These are phyloP conservation scores for Tolypeutes matacus DNA, from an alignment of 2,797 vertebrate genomes.

Conservation along the genomic window DNA sequence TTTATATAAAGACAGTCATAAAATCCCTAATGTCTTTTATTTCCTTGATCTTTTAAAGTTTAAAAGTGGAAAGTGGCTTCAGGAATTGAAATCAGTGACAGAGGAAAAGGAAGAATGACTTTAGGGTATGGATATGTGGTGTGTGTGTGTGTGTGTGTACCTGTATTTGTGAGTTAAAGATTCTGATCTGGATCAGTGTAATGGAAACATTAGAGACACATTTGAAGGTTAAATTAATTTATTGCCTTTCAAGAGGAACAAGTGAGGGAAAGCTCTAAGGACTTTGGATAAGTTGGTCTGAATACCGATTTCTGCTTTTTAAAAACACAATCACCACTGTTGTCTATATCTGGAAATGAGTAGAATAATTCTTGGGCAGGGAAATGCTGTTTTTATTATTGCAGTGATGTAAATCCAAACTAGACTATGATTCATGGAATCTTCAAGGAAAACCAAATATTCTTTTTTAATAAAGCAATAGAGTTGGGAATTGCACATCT, in stretches of 20 bases:
- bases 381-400: slow-evolving; percentile 70
- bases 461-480: slow-evolving; percentile 79
- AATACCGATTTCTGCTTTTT: slow-evolving; percentile 29
- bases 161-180: neutral
- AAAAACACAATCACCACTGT: slow-evolving; percentile 33
- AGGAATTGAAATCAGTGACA: slow-evolving; percentile 42
- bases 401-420: slow-evolving; percentile 74
- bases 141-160: neutral
- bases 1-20: slow-evolving; percentile 52
- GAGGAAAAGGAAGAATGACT: neutral
- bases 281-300: neutral
- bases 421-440: slow-evolving; percentile 74
- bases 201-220: slow-evolving; percentile 34
- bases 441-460: slow-evolving; percentile 73
- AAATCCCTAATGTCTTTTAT: slow-evolving; percentile 37
- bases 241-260: neutral
- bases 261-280: slow-evolving; percentile 11
- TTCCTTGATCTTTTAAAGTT: slow-evolving; percentile 52
- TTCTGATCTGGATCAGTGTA: neutral
- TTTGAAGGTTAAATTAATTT: neutral
- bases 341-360: slow-evolving; percentile 58
- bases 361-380: slow-evolving; percentile 29
- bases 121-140: neutral
- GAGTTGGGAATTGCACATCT: slow-evolving; percentile 77
- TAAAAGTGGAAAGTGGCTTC: slow-evolving; percentile 40